Conservation (phyloP, 2,113 vertebrate genomes). For the Thalassarche chlororhynchos region DNA sequence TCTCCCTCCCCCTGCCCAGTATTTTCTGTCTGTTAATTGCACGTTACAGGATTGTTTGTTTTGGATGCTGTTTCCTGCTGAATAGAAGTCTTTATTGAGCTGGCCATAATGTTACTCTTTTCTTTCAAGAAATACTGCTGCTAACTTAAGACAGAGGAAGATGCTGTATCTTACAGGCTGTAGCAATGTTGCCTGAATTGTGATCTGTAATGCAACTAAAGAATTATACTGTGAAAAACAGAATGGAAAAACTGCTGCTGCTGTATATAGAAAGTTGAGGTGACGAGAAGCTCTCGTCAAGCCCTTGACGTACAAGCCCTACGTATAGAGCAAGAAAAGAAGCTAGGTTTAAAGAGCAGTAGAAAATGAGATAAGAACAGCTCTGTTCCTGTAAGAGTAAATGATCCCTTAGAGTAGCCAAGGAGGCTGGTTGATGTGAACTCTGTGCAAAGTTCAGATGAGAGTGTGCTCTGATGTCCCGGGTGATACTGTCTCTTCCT, state of each 20-base stretch:
- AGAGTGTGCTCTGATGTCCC: background rate
- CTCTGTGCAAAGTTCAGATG: background rate
- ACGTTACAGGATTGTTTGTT: background rate
- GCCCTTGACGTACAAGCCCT: background rate
- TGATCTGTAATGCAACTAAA: background rate
- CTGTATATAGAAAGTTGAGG: background rate
- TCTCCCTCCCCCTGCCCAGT: background rate
- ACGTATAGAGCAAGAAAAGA: background rate
- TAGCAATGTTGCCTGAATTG: background rate
- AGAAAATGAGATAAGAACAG: background rate
- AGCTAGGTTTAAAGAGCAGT: background rate
- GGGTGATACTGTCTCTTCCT: background rate
- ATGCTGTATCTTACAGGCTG: background rate
- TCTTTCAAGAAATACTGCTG: background rate
- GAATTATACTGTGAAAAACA: background rate
- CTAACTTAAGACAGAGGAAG: background rate
- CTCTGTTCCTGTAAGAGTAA: background rate
- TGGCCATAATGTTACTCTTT: background rate
- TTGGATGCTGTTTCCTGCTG: background rate
- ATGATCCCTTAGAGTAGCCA: background rate
- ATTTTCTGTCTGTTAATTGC: background rate
- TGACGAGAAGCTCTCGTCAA: background rate
- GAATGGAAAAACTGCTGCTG: background rate
- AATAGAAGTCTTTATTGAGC: background rate
- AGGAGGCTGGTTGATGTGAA: background rate